phyloP scores from a whole-genome alignment of 30 jellyfish, hydroid and myxozoan species.

The Pelagia noctiluca region DNA sequence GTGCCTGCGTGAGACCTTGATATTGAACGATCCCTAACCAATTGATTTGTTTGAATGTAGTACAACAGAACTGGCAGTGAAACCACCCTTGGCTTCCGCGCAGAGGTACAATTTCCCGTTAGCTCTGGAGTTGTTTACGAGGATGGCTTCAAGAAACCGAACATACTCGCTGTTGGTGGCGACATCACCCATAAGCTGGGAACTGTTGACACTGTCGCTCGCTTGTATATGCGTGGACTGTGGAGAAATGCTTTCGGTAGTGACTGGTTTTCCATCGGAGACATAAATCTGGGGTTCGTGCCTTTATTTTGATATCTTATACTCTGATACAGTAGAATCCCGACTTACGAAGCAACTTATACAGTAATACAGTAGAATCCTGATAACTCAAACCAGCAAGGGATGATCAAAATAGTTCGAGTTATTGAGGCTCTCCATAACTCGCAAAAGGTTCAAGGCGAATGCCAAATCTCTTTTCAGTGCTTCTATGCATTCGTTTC shows the following conservation, averaged over 20 bases:
- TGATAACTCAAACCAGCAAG: too few relatives aligned
- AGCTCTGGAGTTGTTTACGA: conserved; percentile 72
- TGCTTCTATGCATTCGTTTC: too few relatives aligned
- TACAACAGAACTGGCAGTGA: conserved; percentile 67
- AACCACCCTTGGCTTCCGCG: conserved; percentile 76
- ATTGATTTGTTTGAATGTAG: too few relatives aligned
- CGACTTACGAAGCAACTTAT: too few relatives aligned
- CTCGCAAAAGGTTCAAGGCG: too few relatives aligned
- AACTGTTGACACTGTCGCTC: conserved; percentile 73
- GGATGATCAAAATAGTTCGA: too few relatives aligned
- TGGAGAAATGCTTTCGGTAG: conserved; percentile 99
- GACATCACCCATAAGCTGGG: conserved; percentile 82
- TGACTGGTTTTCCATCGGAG: conserved; percentile 93
- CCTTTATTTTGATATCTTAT: neutral
- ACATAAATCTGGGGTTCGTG: conserved; percentile 85
- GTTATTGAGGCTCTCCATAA: too few relatives aligned
- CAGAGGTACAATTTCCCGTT: conserved; percentile 92
- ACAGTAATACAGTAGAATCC: too few relatives aligned
- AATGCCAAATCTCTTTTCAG: too few relatives aligned
- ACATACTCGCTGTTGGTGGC: conserved; percentile 83
- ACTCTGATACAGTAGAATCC: neutral
- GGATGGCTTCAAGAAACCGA: conserved; percentile 80
- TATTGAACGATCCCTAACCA: too few relatives aligned
- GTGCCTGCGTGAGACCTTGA: too few relatives aligned
- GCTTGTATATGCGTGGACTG: conserved; percentile 92